Conservation (phyloP, 2,888 invertebrate species). For the Noctua pronuba region DNA sequence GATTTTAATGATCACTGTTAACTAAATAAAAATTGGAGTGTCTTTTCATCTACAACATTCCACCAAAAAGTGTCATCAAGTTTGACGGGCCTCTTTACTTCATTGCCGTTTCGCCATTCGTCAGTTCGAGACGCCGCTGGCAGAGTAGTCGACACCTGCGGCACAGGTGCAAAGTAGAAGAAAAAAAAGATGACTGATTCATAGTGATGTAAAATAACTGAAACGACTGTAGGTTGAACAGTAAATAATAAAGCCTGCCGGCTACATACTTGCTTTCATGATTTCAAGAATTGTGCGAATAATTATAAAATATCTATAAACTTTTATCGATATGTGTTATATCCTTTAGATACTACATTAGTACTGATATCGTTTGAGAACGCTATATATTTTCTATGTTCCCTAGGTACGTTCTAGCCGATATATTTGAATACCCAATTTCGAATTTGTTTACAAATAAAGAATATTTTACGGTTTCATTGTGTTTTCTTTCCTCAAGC, state of each 20-base stretch:
- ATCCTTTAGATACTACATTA: slow-evolving; percentile 47
- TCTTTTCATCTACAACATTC: background rate
- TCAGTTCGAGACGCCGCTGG: background rate
- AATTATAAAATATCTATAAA: slow-evolving; percentile 34
- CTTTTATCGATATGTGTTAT: slow-evolving; percentile 50
- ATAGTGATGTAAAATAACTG: background rate
- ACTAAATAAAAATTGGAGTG: background rate
- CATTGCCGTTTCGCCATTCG: background rate
- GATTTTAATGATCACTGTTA: background rate
- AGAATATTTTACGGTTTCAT: slow-evolving; percentile 80
- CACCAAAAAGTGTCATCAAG: background rate
- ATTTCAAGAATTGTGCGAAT: slow-evolving; percentile 25
- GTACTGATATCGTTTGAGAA: slow-evolving; percentile 54
- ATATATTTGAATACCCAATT: slow-evolving; percentile 70
- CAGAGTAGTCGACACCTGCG: background rate
- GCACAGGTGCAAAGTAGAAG: background rate
- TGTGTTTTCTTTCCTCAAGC: slow-evolving; percentile 49
- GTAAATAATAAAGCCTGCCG: background rate
- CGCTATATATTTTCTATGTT: slow-evolving; percentile 65
- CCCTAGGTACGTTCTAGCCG: slow-evolving; percentile 55
- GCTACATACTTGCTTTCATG: slow-evolving; percentile 9
- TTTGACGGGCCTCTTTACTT: background rate
- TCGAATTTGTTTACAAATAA: slow-evolving; percentile 82
- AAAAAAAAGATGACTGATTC: background rate
- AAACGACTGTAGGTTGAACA: background rate